Evolutionary conservation across 1,140 invertebrate species (phyloP).

Genomic region (Protaetia brevitarsis): DNA sequence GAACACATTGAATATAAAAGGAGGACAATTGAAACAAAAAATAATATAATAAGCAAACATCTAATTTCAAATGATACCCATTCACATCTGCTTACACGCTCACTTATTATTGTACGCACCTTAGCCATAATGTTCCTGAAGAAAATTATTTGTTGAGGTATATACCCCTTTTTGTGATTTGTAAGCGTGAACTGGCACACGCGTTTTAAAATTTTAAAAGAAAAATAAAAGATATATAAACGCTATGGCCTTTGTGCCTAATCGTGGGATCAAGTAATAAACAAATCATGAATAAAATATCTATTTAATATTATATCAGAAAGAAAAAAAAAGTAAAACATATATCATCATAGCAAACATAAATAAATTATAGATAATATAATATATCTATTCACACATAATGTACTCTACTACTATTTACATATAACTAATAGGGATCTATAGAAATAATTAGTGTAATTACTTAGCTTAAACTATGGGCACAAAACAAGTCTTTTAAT

Average conservation of each 20-base stretch:
- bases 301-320: slow-evolving; percentile 43
- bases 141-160: slow-evolving; percentile 7
- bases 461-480: slow-evolving; percentile 51
- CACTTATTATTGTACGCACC: too few species aligned
- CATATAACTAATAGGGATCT: slow-evolving; percentile 40
- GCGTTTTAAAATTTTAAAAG: slow-evolving; percentile 28
- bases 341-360: slow-evolving; percentile 38
- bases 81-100: too few species aligned
- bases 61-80: too few species aligned
- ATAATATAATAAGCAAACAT: too few species aligned
- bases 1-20: too few species aligned
- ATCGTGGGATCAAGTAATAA: slow-evolving; percentile 50
- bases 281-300: slow-evolving; percentile 48
- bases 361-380: slow-evolving; percentile 37
- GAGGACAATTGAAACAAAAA: too few species aligned
- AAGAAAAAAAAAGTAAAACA: slow-evolving; percentile 32
- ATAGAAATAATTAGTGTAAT: slow-evolving; percentile 42
- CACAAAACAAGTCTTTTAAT: slow-evolving; percentile 45
- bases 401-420: slow-evolving; percentile 44
- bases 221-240: slow-evolving; percentile 32
- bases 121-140: too few species aligned
- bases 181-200: slow-evolving; percentile 46
- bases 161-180: slow-evolving; percentile 37
- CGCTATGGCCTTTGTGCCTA: slow-evolving; percentile 46
- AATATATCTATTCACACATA: slow-evolving; percentile 45